A percentile compares a stretch with the other conserved stretches of the same genome.
Conservation (phyloP, 2,797 vertebrate species). For the Calcarius lapponicus region DNA sequence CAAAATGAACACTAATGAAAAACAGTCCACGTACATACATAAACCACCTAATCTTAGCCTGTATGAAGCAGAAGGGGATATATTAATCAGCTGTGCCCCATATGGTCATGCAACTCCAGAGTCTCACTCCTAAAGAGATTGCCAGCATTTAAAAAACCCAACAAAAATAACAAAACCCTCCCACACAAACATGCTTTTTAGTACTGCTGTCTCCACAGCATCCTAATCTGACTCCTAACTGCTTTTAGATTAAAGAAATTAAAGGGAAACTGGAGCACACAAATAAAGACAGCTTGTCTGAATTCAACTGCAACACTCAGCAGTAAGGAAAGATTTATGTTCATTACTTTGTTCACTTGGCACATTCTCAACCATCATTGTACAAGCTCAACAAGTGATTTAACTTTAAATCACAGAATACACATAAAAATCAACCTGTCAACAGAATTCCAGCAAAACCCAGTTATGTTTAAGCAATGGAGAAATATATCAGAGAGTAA, state of each 20-base stretch:
- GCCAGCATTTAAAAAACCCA: neutral
- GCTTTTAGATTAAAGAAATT: neutral
- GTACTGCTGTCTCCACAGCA: neutral
- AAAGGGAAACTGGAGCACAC: neutral
- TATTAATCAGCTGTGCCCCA: neutral
- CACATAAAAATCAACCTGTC: neutral
- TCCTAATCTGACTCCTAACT: neutral
- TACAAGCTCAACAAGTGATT: neutral
- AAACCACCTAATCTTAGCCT: neutral
- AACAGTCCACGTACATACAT: neutral
- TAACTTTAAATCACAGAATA: neutral
- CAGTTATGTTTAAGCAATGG: neutral
- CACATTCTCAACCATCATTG: neutral
- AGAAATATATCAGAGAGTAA: neutral
- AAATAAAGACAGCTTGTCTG: neutral
- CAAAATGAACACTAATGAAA: neutral
- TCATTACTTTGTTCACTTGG: constrained; percentile 2
- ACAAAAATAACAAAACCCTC: neutral
- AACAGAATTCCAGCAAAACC: constrained; percentile 17
- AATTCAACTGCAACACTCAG: neutral
- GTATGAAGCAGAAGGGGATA: neutral
- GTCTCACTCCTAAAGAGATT: neutral
- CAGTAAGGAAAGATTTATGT: neutral
- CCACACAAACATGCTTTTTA: neutral
- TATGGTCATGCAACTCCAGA: fast-evolving